These are phyloP conservation scores for Rhea americana DNA, from an alignment of 2,113 vertebrate genomes.

Conservation along the genomic window DNA sequence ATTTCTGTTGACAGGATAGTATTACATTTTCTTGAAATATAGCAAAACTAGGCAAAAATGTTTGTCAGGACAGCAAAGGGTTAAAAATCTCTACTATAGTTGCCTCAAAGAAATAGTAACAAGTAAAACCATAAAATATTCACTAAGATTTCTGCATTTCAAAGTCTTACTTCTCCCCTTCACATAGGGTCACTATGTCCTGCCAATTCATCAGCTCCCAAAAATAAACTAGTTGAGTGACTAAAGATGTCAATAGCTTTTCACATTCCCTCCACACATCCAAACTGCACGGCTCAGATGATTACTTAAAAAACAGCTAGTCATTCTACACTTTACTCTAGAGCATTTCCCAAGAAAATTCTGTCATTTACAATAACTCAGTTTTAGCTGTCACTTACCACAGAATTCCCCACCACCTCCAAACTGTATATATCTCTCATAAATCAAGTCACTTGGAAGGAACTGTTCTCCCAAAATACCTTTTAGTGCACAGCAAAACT, in stretches of 20 bases:
- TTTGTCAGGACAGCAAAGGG: neutral
- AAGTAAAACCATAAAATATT: constrained; percentile 22
- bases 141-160: neutral
- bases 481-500: neutral
- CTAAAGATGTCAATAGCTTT: constrained; percentile 55
- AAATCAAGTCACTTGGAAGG: neutral
- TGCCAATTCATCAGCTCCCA: constrained; percentile 53
- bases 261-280: constrained; percentile 13
- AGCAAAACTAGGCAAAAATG: neutral
- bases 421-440: neutral
- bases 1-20: neutral
- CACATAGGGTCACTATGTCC: constrained; percentile 47
- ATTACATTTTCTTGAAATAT: neutral
- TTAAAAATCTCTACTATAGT: neutral
- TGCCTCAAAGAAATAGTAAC: neutral
- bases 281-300: neutral
- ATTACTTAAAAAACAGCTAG: constrained; percentile 34
- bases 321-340: neutral
- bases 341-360: constrained; percentile 2
- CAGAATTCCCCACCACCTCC: neutral
- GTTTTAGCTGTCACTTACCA: neutral
- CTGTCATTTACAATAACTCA: neutral
- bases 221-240: constrained; percentile 69
- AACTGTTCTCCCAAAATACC: neutral
- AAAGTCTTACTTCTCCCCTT: constrained; percentile 6